A percentile compares a stretch with the other conserved stretches of the same genome.
Conservation (phyloP, 2,113 vertebrate genomes). For the Lepus americanus region DNA sequence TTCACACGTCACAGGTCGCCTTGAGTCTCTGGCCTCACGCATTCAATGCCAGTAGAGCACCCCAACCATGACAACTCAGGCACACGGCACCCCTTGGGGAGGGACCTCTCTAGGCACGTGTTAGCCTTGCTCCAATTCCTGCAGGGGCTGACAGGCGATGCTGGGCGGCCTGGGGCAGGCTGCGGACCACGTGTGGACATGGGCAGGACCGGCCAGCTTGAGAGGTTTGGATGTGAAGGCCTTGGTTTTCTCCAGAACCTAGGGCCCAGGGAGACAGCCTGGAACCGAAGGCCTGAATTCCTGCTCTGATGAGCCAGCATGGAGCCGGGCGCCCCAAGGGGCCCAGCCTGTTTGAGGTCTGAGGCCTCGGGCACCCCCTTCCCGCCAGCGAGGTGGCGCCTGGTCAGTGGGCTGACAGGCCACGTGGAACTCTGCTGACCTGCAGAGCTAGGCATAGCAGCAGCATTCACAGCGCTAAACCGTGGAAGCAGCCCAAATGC, state of each 20-base stretch:
- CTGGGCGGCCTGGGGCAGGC: background rate
- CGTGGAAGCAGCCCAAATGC: background rate
- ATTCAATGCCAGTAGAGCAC: background rate
- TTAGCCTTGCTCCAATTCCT: background rate
- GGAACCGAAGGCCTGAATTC: background rate
- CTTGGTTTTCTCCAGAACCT: background rate
- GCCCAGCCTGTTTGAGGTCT: background rate
- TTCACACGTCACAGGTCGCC: background rate
- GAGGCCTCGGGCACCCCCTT: background rate
- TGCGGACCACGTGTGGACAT: background rate
- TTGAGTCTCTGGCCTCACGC: background rate
- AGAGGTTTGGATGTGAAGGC: background rate
- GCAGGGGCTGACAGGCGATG: background rate
- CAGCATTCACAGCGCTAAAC: background rate
- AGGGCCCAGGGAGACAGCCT: background rate
- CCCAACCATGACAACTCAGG: background rate
- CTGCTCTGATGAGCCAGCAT: background rate
- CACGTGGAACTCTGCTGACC: background rate
- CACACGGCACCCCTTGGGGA: no score
- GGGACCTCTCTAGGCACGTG: no score
- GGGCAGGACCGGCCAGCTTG: background rate
- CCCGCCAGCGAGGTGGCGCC: background rate
- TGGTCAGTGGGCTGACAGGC: background rate
- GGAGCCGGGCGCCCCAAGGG: background rate
- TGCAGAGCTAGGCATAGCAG: background rate